phyloP scores from a whole-genome alignment of 2,797 vertebrate genomes.

The Acipenser oxyrinchus region DNA sequence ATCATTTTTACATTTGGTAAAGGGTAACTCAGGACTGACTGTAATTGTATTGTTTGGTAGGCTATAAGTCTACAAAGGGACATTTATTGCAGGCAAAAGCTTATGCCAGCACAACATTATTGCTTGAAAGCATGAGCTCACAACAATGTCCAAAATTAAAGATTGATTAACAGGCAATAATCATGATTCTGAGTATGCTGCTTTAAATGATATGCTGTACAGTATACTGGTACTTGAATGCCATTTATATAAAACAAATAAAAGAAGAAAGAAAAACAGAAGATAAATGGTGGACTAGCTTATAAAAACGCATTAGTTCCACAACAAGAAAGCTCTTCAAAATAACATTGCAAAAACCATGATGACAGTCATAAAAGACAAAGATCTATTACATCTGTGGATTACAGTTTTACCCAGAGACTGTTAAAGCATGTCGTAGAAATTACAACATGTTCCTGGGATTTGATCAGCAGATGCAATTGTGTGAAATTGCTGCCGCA shows the following conservation, averaged over 20 bases:
- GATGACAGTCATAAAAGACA: background rate
- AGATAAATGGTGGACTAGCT: background rate
- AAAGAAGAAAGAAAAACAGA: background rate
- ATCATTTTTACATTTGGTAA: too few species aligned
- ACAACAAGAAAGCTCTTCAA: background rate
- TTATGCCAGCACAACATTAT: too few species aligned
- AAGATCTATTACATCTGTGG: constrained; percentile 9
- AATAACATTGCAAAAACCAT: background rate
- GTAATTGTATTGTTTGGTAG: too few species aligned
- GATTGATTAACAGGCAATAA: too few species aligned
- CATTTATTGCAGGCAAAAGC: too few species aligned
- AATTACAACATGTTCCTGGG: constrained; percentile 11
- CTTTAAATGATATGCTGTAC: background rate
- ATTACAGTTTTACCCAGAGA: background rate
- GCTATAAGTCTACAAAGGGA: too few species aligned
- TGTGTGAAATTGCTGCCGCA: constrained; percentile 5
- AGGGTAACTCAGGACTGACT: too few species aligned
- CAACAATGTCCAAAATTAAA: too few species aligned
- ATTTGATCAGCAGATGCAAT: constrained; percentile 9
- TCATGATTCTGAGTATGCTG: too few species aligned
- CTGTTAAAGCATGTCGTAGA: constrained; percentile 7
- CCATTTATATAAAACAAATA: too few species aligned
- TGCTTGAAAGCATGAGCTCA: too few species aligned
- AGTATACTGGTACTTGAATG: background rate
- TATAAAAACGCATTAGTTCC: background rate